Evolutionary conservation across 2,888 invertebrate genomes (phyloP), one percentile per base, ranked within the genome.

Genomic region (Miltochrista miniata): DNA sequence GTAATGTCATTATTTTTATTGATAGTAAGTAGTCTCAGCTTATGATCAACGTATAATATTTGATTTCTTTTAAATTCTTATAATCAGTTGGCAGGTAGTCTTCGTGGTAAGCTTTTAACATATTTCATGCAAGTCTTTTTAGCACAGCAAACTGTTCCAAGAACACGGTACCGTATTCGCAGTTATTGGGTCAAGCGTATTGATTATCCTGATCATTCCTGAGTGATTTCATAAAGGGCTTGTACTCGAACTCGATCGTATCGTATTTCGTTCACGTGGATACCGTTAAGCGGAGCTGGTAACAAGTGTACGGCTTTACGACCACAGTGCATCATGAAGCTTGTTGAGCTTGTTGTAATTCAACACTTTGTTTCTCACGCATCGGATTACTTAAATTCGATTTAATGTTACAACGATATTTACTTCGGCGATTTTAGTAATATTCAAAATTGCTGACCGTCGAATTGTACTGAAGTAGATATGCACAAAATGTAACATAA

Each of bases 261-360:
- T 77, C 71, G 72, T 67, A 76, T 78, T 78, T 74, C 71, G 61
- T 66, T 76, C 76, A 79, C 64, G 69, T 74, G 72, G 65, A 72
- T 68, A 73, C 75, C 70, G 75, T 71, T 73, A 72, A 64, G 64
- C 64, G 65, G 62, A 61, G 64, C 68, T 67, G 65, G 68, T 66
- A 68, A 72, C 68, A 72, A 71, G 61, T 72, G 70, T 72, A 70
- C 55, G 69, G 67, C 72, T 76, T 72, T 54, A 56, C 39, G 46
- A 59, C 51, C 56, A 54, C 60, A 54, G 64, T 54, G 56, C 72
- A 66, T 72, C 72, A 64, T 58, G 49, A 24, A 5, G 54, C 70
- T 69, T 67, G 73, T 70, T n/a, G n/a, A n/a, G n/a, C n/a, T n/a
- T n/a, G n/a, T 70, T 68, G 76, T 74, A 77, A 78, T 72, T 66